Percentiles rank a stretch among this genome's conserved stretches.
These are phyloP conservation scores for Anthrax anthrax DNA, from an alignment of 2,888 invertebrate species.

Conservation along the genomic window DNA sequence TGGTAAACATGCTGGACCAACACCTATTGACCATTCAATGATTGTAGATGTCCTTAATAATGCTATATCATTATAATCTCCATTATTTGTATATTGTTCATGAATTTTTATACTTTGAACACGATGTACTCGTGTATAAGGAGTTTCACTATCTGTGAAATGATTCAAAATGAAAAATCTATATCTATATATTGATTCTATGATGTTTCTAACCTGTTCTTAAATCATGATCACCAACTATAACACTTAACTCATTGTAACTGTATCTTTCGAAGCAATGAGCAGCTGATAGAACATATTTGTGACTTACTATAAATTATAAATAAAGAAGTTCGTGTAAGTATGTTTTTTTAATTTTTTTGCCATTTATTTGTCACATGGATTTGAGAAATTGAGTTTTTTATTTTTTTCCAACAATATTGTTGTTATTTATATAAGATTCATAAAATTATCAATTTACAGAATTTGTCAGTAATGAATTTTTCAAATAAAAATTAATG, in stretches of 20 bases:
- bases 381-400: no score
- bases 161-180: neutral
- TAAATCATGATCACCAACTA: slow-evolving; percentile 42
- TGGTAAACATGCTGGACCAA: slow-evolving; percentile 48
- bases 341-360: no score
- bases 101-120: slow-evolving; percentile 34
- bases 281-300: slow-evolving; percentile 39
- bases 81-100: slow-evolving; percentile 21
- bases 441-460: no score
- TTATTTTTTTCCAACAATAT: no score
- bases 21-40: slow-evolving; percentile 37
- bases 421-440: no score
- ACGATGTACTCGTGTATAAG: slow-evolving; percentile 34
- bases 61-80: slow-evolving; percentile 39
- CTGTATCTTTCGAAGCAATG: slow-evolving; percentile 33
- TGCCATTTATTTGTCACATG: no score
- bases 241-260: slow-evolving; percentile 24
- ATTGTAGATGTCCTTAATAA: slow-evolving; percentile 32
- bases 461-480: no score
- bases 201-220: slow-evolving; percentile 29
- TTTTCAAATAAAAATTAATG: no score
- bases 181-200: no score
- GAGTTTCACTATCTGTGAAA: slow-evolving; percentile 8
- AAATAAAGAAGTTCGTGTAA: no score
- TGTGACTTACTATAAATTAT: slow-evolving; percentile 31